Percentiles rank a stretch among this genome's conserved stretches.
Conservation (phyloP, 2,888 invertebrate genomes). For the Thymelicus acteon region DNA sequence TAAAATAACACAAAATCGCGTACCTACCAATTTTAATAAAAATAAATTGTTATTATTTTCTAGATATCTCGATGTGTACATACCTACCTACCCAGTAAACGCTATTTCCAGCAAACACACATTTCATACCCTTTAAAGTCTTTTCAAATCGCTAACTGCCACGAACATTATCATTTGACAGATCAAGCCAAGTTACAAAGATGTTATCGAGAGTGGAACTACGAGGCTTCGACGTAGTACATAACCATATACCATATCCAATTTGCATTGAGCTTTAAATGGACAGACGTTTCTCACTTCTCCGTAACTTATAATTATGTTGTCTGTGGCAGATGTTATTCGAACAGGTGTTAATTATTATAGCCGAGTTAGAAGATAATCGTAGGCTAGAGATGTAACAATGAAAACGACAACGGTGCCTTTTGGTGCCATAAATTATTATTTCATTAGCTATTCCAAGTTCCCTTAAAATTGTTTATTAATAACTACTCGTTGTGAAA, state of each 20-base stretch:
- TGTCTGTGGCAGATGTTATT: constrained; percentile 10
- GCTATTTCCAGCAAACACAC: no score
- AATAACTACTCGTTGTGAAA: no score
- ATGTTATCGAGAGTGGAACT: constrained; percentile 9
- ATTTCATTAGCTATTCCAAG: no score
- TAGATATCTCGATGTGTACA: no score
- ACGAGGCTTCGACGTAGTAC: constrained; percentile 2
- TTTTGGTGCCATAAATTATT: no score
- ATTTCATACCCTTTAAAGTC: no score
- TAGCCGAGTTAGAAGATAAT: background rate
- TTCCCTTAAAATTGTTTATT: no score
- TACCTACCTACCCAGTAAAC: no score
- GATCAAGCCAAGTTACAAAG: constrained; percentile 1
- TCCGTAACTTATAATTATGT: constrained; percentile 23
- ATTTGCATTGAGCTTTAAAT: constrained; percentile 23
- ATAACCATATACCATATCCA: constrained; percentile 15
- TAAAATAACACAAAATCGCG: no score
- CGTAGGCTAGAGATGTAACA: background rate
- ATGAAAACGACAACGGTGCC: background rate
- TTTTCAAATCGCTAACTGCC: background rate
- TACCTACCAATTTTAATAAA: no score
- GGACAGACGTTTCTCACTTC: constrained; percentile 8
- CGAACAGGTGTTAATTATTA: constrained; percentile 19
- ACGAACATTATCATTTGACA: background rate
- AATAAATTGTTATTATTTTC: background rate